Conservation (phyloP, 2,797 vertebrate genomes). For the Hirundo rustica region DNA sequence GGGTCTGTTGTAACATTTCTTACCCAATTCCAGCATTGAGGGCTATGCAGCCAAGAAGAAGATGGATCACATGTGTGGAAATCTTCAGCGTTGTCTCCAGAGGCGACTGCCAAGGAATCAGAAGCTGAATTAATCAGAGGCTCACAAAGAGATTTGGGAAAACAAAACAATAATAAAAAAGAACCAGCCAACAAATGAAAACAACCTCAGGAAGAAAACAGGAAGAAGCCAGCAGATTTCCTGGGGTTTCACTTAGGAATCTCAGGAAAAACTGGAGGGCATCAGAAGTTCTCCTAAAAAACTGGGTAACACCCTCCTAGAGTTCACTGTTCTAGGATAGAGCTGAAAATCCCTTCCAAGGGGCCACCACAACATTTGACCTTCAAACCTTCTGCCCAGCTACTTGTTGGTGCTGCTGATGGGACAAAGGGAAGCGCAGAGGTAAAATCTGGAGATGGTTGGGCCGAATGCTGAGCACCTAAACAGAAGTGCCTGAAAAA, state of each 20-base stretch:
- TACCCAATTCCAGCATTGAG: constrained; percentile 20
- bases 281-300: not conserved
- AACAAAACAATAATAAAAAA: not conserved
- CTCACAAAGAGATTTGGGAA: not conserved
- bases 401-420: not conserved
- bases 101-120: not conserved
- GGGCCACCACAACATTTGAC: not conserved
- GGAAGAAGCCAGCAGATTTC: not conserved
- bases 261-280: not conserved
- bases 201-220: not conserved
- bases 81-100: not conserved
- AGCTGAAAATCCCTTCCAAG: not conserved
- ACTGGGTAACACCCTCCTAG: not conserved
- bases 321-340: not conserved
- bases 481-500: not conserved
- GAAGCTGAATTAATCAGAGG: constrained; percentile 17
- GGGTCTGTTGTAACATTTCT: constrained; percentile 55
- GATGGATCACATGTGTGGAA: not conserved
- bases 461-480: not conserved
- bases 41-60: not conserved
- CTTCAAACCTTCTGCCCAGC: not conserved
- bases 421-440: not conserved
- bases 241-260: not conserved
- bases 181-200: not conserved
- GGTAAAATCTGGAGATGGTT: not conserved